phyloP scores from a whole-genome alignment of 2,113 vertebrate genomes.

The Crypturellus undulatus region DNA sequence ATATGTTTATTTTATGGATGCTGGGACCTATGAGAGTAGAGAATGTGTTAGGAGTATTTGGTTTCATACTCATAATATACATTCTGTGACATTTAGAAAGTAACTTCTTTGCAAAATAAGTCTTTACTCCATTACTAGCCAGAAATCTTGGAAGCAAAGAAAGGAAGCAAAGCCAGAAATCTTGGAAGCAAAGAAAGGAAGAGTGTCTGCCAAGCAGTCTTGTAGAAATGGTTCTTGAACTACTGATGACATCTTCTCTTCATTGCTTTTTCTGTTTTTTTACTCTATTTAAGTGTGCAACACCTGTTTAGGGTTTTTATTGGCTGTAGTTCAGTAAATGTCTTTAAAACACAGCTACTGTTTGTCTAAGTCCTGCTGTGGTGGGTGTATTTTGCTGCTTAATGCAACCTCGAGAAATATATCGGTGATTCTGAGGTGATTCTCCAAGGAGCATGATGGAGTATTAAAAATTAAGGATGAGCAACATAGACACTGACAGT shows the following conservation, averaged over 20 bases:
- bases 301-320: background rate
- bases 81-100: background rate
- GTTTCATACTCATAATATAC: rapidly evolving
- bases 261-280: background rate
- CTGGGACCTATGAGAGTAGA: background rate
- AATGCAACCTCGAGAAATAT: background rate
- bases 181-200: background rate
- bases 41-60: background rate
- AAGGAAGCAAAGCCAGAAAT: background rate
- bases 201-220: background rate
- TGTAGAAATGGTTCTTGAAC: background rate
- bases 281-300: background rate
- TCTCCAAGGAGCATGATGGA: background rate
- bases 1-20: background rate
- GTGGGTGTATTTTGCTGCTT: background rate
- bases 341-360: background rate
- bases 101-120: background rate
- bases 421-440: background rate
- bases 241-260: background rate
- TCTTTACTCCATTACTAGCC: background rate
- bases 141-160: background rate
- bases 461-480: background rate
- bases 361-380: background rate
- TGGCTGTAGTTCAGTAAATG: background rate
- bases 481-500: background rate